Conservation (phyloP, 1,140 invertebrate species). For the Macrobrachium rosenbergii region DNA sequence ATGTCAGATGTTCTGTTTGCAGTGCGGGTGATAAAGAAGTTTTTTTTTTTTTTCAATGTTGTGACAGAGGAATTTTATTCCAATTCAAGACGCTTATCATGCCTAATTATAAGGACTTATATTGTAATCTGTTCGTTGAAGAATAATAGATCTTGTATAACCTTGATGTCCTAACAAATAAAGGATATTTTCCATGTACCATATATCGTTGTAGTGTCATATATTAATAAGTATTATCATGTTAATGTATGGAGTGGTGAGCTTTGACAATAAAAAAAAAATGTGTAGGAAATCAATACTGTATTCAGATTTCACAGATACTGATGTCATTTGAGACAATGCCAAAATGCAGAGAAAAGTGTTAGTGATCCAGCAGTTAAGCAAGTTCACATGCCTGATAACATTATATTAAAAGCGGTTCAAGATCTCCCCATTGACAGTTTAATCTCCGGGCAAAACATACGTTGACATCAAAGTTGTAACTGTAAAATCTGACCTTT, state of each 20-base stretch:
- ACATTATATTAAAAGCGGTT: no score
- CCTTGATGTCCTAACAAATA: constrained; percentile 46
- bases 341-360: no score
- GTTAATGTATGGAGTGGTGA: constrained; percentile 25
- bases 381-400: no score
- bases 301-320: no score
- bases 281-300: neutral
- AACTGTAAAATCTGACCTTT: no score
- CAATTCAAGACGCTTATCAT: constrained; percentile 59
- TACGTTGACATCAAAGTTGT: no score
- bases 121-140: constrained; percentile 40
- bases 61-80: constrained; percentile 12
- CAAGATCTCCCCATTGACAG: no score
- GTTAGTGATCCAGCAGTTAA: no score
- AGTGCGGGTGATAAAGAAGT: constrained; percentile 16
- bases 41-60: neutral
- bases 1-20: neutral
- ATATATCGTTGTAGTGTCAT: constrained; percentile 50
- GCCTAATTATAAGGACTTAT: constrained; percentile 50
- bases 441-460: no score
- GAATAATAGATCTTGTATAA: constrained; percentile 51
- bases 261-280: neutral
- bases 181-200: constrained; percentile 51
- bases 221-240: constrained; percentile 53
- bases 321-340: no score